A percentile compares a stretch with the other conserved stretches of the same genome.
phyloP scores from a whole-genome alignment of 2,888 invertebrate species.

The Lobophora halterata region DNA sequence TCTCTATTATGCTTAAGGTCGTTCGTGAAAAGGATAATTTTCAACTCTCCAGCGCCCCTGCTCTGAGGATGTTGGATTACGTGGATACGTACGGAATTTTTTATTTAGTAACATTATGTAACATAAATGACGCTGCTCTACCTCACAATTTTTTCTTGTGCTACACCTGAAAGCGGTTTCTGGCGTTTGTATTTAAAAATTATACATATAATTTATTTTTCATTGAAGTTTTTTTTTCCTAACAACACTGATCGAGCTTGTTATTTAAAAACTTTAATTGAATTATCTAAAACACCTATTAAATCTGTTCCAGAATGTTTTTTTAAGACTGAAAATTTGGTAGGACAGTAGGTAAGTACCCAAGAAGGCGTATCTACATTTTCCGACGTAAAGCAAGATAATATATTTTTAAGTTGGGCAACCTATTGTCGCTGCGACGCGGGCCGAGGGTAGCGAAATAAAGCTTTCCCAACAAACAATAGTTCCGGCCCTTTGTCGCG shows the following conservation, averaged over 20 bases:
- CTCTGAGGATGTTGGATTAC: constrained; percentile 45
- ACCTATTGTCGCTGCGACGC: constrained; percentile 75
- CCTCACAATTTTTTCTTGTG: no score
- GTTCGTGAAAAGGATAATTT: constrained; percentile 81
- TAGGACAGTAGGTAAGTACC: no score
- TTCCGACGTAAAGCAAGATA: constrained; percentile 59
- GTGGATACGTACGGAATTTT: constrained; percentile 44
- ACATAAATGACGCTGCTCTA: no score
- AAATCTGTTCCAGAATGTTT: no score
- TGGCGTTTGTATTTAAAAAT: no score
- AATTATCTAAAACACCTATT: no score
- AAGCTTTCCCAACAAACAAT: constrained; percentile 80
- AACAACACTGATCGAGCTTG: no score
- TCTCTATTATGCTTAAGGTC: constrained; percentile 81
- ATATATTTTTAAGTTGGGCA: constrained; percentile 80
- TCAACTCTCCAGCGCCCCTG: constrained; percentile 74
- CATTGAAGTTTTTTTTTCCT: no score
- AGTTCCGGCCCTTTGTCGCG: constrained; percentile 80
- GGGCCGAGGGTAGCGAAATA: constrained; percentile 75
- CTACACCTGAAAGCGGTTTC: no score
- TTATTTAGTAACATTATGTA: constrained; percentile 5
- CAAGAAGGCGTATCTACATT: constrained; percentile 37
- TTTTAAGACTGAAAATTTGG: no score
- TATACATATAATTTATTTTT: no score
- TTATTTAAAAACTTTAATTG: no score